Evolutionary conservation across 1,140 invertebrate genomes (phyloP), one percentile per base, ranked within the genome.

Genomic region (Cyphomyrmex costatus): DNA sequence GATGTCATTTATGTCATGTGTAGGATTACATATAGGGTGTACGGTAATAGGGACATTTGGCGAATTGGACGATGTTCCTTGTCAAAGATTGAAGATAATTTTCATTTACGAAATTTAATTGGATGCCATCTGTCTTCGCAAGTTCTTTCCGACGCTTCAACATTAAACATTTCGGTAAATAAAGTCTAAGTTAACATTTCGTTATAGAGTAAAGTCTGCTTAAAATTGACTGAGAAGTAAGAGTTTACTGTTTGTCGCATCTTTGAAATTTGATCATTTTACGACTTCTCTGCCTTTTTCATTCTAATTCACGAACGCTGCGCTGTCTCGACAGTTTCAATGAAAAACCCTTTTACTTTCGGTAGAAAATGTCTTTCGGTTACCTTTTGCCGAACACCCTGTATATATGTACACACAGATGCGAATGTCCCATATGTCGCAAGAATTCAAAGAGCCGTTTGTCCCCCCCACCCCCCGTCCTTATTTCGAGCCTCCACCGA

Each of bases 381-480:
- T 14, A 16, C 1, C 24, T 16, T 46, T 30, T 30, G 24, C 7
- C 24, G 36, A 33, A 61, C 79, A 83, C 68, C 68, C 79, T 74
- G 24, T 83, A 74, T 60, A 58, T 82, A 46, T 58, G 66, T 30
- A 60, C 68, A 73, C 56, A 73, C 24, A 30, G 53, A 83, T 74
- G 68, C 36, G 68, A 83, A 73, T 74, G 68, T 74, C 68, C 79
- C 79, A 83, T 74, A 83, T 83, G 79, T 83, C 79, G 24, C 36
- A 56, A 58, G 53, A 83, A 58, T 83, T 83, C 79, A 73, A 56
- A 70, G 79, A 73, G 36, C n/a, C 68, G 68, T 83, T 73, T 83
- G 79, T 73, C 66, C 79, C 49, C 63, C 63, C 63, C 2, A 4
- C 10, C 7, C 46, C 66, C 56, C n/a, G n/a, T n/a, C 53, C 68